Base-by-base conservation (phyloP, 1,140 invertebrate species). In the Paracyclopina nana region DNA sequence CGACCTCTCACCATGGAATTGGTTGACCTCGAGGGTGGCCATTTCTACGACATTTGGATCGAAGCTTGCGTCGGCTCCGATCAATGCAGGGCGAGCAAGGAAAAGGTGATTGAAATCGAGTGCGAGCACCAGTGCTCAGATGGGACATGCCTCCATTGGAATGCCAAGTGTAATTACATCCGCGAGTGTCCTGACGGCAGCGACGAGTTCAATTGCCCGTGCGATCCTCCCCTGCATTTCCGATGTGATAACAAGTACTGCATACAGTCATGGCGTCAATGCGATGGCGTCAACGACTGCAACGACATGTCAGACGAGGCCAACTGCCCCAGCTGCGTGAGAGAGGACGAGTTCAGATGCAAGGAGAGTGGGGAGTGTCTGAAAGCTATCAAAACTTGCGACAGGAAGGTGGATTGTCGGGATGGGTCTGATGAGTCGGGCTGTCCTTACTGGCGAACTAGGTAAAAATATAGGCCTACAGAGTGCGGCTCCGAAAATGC, bases 371-470 rank as follows among this genome's bases (percentile, higher is more conserved):
- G 65, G 1, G 63, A 68, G 34, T 72, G 70, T 46, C 56, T 71
- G 5, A 24, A 54, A 4, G 55, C 44, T 5, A 25, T 54, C 1
- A 54, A 55, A 12, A 65, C 65, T 63, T 70, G 69, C 52, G 64
- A 70, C 54, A 63, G 60, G 48, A 52, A 53, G 20, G 54, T 59
- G 2, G 65, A 71, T 48, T 71, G 69, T 56, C 57, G 57, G 0
- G 69, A 70, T 53, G 62, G 59, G 12, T 64, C 65, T 0, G 69
- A 71, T 46, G 69, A 71, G 52, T 53, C 46, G 12, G 54, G 61
- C 51, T 68, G 69, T 14, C 25, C 45, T n/a, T 48, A 48, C 24
- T 48, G 45, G 45, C 27, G 16, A 14, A 28, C 20, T 12, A 48
- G 45, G 45, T 48, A 45, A 27, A 24, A 24, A n/a, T 2, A 3